Evolutionary conservation across 2,888 invertebrate genomes (phyloP).

Genomic region (Lepetodrilus schrolli): DNA sequence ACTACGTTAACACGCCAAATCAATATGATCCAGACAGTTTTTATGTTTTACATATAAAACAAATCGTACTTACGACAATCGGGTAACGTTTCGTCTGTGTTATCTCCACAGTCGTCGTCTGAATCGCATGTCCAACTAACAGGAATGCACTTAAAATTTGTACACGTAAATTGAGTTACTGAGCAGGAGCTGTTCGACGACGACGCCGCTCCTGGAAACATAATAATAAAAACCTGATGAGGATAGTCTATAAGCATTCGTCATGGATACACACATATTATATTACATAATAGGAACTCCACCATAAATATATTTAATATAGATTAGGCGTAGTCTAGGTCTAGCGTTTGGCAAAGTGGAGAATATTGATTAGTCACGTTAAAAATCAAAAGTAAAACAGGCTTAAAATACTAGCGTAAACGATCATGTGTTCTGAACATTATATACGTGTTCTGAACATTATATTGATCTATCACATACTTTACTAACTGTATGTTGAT

Average conservation of each 20-base stretch:
- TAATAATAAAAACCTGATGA: background rate
- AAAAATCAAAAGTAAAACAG: too few relatives aligned
- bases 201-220: background rate
- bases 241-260: background rate
- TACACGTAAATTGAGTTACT: slow-evolving; percentile 7
- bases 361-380: too few relatives aligned
- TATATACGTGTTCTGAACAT: too few relatives aligned
- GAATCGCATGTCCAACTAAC: slow-evolving; percentile 89
- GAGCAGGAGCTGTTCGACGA: background rate
- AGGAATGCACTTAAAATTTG: slow-evolving; percentile 10
- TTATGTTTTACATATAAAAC: background rate
- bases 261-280: background rate
- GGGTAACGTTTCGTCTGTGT: slow-evolving; percentile 49
- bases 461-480: too few relatives aligned
- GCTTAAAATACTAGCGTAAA: too few relatives aligned
- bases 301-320: background rate
- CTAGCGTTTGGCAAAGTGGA: too few relatives aligned
- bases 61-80: slow-evolving; percentile 50
- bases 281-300: background rate
- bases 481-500: too few relatives aligned
- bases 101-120: slow-evolving; percentile 78
- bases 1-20: background rate
- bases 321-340: too few relatives aligned
- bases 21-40: background rate
- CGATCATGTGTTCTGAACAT: too few relatives aligned